A percentile compares a stretch with the other conserved stretches of the same genome.
These are phyloP conservation scores for Papilio machaon DNA, from an alignment of 1,140 invertebrate species.

Conservation along the genomic window DNA sequence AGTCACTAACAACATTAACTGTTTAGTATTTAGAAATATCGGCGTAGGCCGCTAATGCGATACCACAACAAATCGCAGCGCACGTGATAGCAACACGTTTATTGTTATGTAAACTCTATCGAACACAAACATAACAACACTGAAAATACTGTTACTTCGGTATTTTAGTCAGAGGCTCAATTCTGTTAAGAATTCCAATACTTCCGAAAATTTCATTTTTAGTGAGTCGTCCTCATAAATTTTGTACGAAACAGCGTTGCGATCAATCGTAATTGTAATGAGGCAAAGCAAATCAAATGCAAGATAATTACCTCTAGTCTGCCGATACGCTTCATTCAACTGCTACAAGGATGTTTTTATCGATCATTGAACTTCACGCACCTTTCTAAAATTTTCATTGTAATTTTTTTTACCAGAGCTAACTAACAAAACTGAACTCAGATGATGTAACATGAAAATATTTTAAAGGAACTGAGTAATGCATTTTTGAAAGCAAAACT, in stretches of 20 bases:
- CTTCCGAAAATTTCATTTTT: too few species aligned
- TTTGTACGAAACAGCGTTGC: neutral
- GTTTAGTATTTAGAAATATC: neutral
- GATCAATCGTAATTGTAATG: neutral
- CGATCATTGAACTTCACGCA: neutral
- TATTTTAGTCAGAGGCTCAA: neutral
- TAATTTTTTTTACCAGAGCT: neutral
- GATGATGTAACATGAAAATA: neutral
- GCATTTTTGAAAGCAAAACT: neutral
- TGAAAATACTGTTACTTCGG: neutral
- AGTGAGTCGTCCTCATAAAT: too few species aligned
- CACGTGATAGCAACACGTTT: neutral
- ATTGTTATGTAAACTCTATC: neutral
- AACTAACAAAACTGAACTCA: neutral
- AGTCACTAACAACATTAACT: neutral
- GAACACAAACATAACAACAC: neutral
- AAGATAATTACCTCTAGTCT: constrained; percentile 6
- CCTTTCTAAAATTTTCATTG: constrained; percentile 2
- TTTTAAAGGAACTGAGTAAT: neutral
- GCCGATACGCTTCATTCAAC: neutral
- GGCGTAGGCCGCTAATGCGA: constrained; percentile 9
- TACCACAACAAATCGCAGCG: neutral
- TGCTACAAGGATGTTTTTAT: constrained; percentile 2
- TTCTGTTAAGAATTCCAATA: too few species aligned
- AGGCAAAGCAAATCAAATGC: constrained; percentile 2